These are phyloP conservation scores for Stictonetta naevosa DNA, from an alignment of 2,113 vertebrate species.

Conservation along the genomic window DNA sequence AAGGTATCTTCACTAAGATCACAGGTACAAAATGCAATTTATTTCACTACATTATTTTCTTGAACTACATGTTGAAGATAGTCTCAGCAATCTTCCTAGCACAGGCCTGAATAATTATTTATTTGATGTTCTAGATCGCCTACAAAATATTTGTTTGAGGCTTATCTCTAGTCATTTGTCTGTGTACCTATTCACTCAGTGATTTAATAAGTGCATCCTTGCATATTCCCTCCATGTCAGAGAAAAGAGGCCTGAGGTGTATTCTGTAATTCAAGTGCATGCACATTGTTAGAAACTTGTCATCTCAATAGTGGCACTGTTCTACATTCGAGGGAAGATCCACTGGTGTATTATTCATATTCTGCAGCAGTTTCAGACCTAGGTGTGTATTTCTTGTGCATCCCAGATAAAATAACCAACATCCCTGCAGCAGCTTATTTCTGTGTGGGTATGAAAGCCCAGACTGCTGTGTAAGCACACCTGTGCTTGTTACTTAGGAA, in stretches of 20 bases:
- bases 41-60: background rate
- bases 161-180: background rate
- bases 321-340: background rate
- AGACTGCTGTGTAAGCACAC: background rate
- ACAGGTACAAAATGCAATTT: background rate
- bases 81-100: background rate
- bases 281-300: background rate
- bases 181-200: background rate
- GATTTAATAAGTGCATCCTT: background rate
- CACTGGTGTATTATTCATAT: background rate
- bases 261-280: background rate
- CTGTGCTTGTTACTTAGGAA: background rate
- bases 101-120: background rate
- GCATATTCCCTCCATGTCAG: background rate
- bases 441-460: background rate
- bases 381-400: background rate
- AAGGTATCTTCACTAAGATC: background rate
- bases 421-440: background rate
- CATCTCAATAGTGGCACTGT: background rate
- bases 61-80: background rate
- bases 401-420: background rate
- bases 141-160: background rate
- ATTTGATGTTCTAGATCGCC: background rate
- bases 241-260: fast-evolving
- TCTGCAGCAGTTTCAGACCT: background rate